These are phyloP conservation scores for Podarcis muralis DNA, from an alignment of 2,113 vertebrate genomes.

Conservation along the genomic window DNA sequence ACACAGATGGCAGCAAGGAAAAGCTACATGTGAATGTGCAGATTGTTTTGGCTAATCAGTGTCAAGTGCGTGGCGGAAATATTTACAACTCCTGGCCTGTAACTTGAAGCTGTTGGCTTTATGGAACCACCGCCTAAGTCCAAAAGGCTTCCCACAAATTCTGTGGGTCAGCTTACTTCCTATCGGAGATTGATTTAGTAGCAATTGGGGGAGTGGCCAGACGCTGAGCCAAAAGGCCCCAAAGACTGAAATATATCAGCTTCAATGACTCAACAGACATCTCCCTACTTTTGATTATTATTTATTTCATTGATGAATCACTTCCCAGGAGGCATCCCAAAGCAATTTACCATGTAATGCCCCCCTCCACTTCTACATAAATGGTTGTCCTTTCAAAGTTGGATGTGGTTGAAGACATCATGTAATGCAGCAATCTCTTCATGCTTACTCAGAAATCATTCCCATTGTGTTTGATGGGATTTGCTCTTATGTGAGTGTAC, in stretches of 20 bases:
- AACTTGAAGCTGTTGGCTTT: neutral
- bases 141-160: conserved; percentile 80
- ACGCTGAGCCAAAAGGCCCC: neutral
- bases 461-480: neutral
- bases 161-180: conserved; percentile 64
- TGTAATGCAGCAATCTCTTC: neutral
- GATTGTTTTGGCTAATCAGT: neutral
- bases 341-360: no score
- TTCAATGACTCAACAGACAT: neutral
- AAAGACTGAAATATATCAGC: neutral
- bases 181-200: conserved; percentile 9
- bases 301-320: no score
- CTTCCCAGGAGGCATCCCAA: no score
- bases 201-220: neutral
- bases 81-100: neutral
- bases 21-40: neutral
- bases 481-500: neutral
- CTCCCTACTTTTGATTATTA: no score
- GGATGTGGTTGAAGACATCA: neutral
- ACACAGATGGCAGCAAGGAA: conserved; percentile 21
- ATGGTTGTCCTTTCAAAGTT: neutral
- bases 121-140: conserved; percentile 49
- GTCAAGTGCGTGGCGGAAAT: neutral
- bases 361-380: neutral
- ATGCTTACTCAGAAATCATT: neutral